A percentile compares a stretch with the other conserved stretches of the same genome.
These are phyloP conservation scores for Acanthopagrus latus DNA, from an alignment of 2,797 vertebrate genomes.

Conservation along the genomic window DNA sequence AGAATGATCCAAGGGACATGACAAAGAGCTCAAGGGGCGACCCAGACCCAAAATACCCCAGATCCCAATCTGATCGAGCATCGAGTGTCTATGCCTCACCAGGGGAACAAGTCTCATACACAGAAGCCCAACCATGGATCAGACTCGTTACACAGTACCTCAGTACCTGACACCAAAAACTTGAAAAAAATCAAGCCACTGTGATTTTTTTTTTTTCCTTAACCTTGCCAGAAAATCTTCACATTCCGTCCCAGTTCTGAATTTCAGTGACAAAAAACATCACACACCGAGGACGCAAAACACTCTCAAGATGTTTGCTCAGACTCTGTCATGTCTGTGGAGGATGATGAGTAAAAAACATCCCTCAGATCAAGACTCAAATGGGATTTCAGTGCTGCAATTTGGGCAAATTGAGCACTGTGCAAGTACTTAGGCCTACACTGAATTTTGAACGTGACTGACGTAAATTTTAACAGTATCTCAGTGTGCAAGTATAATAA, in stretches of 20 bases:
- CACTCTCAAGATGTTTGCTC: background rate
- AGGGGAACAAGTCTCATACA: too few relatives aligned
- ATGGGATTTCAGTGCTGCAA: constrained; percentile 13
- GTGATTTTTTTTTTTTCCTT: background rate
- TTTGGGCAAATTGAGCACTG: constrained; percentile 6
- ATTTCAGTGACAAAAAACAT: background rate
- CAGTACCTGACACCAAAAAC: constrained; percentile 8
- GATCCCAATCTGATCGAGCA: too few relatives aligned
- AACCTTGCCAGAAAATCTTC: background rate
- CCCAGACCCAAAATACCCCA: too few relatives aligned
- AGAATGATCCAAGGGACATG: too few relatives aligned
- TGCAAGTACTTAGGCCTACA: background rate
- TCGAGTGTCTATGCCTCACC: too few relatives aligned
- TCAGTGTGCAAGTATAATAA: background rate
- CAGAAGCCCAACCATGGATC: too few relatives aligned
- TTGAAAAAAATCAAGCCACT: background rate
- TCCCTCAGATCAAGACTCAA: constrained; percentile 17
- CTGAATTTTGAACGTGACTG: background rate
- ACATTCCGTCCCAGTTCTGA: background rate
- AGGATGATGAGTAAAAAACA: constrained; percentile 15
- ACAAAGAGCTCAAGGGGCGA: too few relatives aligned
- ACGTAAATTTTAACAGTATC: background rate
- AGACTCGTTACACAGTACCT: too few relatives aligned
- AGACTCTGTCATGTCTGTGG: constrained; percentile 11
- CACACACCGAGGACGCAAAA: background rate